Base-by-base conservation (phyloP, 2,888 invertebrate genomes). In the Trachelus tabidus region DNA sequence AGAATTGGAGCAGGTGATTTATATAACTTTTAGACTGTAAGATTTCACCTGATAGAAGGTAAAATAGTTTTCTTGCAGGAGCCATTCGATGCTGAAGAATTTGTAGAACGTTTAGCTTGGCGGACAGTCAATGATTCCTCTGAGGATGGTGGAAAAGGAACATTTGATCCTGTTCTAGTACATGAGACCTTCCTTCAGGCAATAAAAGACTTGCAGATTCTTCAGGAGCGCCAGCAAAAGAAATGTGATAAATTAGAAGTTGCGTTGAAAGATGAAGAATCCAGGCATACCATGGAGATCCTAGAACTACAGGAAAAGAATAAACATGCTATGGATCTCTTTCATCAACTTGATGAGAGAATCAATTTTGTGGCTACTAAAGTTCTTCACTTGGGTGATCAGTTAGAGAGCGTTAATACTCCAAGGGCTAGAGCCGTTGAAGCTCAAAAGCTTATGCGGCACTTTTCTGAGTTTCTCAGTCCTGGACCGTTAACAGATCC, bases 371-470 rank as follows among this genome's bases (percentile, higher is more conserved):
- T 99, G 73, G 99, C 99, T 0, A 98, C 98, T 0, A 98, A 99
- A 92, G 99, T 99, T 0, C 95, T 99, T 74, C 99, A 99, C 92
- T 94, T 99, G n/a, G 99, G 99, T 0, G 99, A 99, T 92, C 99
- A 99, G 90, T 93, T 99, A 73, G 99, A 99, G 87, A 98, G 97
- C 83, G 98, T 99, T 0, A 97, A 99, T 89, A 98, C 97, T 0
- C 99, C 99, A 0, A 93, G 99, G 78, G 96, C 98, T 30, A 93
- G 99, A 79, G 98, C 98, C 0, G 97, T 97, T 0, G 99, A 99
- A 88, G 99, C 99, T 0, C 96, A 98, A 87, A 96, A 97, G 88
- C 92, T 99, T 34, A 95, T 99, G 93, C 96, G 96, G 78, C 96
- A 97, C 91, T 97, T 99, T 91, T 95, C 97, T 3, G 98, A 98